These are phyloP conservation scores for Hypomecis atomaria DNA, from an alignment of 2,888 invertebrate genomes.

Conservation along the genomic window DNA sequence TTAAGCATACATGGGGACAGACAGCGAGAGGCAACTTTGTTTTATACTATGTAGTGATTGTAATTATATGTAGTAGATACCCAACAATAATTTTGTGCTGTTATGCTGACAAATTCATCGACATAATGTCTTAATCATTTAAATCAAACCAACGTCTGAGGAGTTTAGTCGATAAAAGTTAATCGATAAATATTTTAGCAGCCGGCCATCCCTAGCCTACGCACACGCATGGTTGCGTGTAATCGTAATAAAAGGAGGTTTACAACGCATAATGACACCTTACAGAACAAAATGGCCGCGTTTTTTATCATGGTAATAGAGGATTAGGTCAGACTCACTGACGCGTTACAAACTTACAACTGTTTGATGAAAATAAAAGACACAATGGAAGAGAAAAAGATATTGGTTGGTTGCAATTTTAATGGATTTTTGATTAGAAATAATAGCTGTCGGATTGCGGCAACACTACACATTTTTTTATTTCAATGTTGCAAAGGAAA, in stretches of 20 bases:
- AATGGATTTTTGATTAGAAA: conserved; percentile 11
- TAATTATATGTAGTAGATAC: too few relatives aligned
- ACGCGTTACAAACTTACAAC: conserved; percentile 38
- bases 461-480: neutral
- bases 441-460: conserved; percentile 1
- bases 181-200: conserved; percentile 6
- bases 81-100: too few relatives aligned
- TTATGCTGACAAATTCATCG: too few relatives aligned
- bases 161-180: neutral
- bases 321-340: conserved; percentile 34
- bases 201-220: conserved; percentile 14
- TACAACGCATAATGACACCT: conserved; percentile 61
- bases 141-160: neutral
- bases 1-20: too few relatives aligned
- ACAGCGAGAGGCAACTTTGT: too few relatives aligned
- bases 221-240: conserved; percentile 40
- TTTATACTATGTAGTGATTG: too few relatives aligned
- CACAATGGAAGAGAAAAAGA: conserved; percentile 9
- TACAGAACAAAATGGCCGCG: conserved; percentile 39
- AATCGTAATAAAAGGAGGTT: conserved; percentile 50
- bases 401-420: conserved; percentile 27
- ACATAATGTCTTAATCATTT: too few relatives aligned
- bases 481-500: neutral
- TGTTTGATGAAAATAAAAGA: conserved; percentile 17
- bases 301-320: conserved; percentile 34